phyloP scores from a whole-genome alignment of 2,888 invertebrate species.

The Abrostola triplasia region DNA sequence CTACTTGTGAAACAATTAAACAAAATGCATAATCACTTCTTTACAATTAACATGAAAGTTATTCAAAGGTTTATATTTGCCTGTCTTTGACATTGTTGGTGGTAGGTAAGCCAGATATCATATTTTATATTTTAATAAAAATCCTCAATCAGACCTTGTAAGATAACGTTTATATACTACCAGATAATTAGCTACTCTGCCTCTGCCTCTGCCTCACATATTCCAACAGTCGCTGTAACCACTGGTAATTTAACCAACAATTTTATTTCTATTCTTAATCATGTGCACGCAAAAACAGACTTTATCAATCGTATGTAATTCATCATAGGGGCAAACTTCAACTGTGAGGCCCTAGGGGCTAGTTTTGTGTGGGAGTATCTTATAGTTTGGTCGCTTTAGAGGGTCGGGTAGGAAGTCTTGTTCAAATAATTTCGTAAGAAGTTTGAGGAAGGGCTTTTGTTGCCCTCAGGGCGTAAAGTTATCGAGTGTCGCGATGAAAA shows the following conservation, averaged over 20 bases:
- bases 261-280: conserved; percentile 54
- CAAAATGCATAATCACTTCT: too few relatives aligned
- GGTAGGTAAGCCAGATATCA: too few relatives aligned
- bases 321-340: conserved; percentile 56
- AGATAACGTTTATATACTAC: too few relatives aligned
- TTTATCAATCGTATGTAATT: conserved; percentile 61
- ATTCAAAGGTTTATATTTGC: too few relatives aligned
- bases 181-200: too few relatives aligned
- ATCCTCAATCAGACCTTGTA: too few relatives aligned
- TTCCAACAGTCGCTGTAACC: conserved; percentile 51
- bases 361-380: conserved; percentile 64
- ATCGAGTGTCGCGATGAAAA: conserved; percentile 69
- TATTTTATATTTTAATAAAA: too few relatives aligned
- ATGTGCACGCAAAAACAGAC: conserved; percentile 62
- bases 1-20: too few relatives aligned
- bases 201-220: conserved; percentile 53
- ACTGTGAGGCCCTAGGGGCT: conserved; percentile 58
- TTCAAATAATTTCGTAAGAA: conserved; percentile 85
- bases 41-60: too few relatives aligned
- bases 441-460: conserved; percentile 78
- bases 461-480: conserved; percentile 77
- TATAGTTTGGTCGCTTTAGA: conserved; percentile 58
- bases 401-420: conserved; percentile 63
- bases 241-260: conserved; percentile 52
- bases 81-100: too few relatives aligned